Percentiles rank a stretch among this genome's conserved stretches.
Conservation (phyloP, 1,140 invertebrate genomes). For the Oscheius sp. region DNA sequence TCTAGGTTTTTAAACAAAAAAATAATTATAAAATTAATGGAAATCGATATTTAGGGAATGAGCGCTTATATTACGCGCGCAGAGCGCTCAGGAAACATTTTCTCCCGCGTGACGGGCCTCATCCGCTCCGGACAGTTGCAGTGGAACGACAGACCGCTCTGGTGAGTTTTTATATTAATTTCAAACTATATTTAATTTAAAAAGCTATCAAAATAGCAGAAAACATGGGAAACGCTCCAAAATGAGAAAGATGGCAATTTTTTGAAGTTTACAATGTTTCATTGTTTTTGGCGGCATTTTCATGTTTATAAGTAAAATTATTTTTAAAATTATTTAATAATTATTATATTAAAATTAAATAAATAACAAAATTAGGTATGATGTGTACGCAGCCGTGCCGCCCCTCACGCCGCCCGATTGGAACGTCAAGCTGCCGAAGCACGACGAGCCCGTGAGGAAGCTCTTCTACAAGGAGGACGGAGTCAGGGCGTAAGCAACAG, state of each 20-base stretch:
- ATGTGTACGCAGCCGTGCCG: constrained; percentile 80
- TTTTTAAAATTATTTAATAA: neutral
- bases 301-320: too few relatives aligned
- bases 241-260: neutral
- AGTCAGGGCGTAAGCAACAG: constrained; percentile 73
- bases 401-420: constrained; percentile 75
- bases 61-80: constrained; percentile 38
- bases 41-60: neutral
- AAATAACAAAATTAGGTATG: constrained; percentile 65
- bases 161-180: constrained; percentile 64
- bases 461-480: constrained; percentile 84
- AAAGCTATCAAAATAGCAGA: neutral
- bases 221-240: neutral
- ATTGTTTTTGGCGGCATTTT: too few relatives aligned
- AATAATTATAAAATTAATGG: neutral
- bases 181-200: neutral
- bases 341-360: neutral
- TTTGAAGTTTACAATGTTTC: too few relatives aligned
- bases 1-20: too few relatives aligned
- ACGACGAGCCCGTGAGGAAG: constrained; percentile 65
- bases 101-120: constrained; percentile 68
- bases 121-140: constrained; percentile 73
- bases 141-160: constrained; percentile 77
- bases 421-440: constrained; percentile 68
- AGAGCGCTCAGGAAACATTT: constrained; percentile 39